Percentiles rank a stretch among this genome's conserved stretches.
phyloP scores from a whole-genome alignment of 2,113 vertebrate species.

The Podiceps cristatus region DNA sequence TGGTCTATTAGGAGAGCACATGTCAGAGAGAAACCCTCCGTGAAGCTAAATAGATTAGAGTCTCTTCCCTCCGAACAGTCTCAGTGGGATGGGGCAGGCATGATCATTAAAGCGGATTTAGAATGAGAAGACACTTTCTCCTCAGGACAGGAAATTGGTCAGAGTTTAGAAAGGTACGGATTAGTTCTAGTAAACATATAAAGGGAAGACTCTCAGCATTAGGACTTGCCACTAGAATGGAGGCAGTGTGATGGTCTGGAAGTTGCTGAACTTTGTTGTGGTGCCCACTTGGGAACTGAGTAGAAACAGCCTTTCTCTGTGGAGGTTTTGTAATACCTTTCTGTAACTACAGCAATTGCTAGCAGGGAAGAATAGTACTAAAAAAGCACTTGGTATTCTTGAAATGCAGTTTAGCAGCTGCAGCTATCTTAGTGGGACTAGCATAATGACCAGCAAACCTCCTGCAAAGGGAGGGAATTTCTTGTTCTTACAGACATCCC shows the following conservation, averaged over 20 bases:
- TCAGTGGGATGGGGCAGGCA: constrained; percentile 43
- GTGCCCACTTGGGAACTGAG: background rate
- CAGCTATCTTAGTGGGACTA: background rate
- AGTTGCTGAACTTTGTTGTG: background rate
- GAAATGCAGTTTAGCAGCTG: background rate
- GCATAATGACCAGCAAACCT: background rate
- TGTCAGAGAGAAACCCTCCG: constrained; percentile 63
- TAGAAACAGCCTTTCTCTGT: background rate
- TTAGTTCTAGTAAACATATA: background rate
- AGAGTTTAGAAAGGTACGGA: background rate
- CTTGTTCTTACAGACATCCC: background rate
- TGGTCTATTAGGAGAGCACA: constrained; percentile 61
- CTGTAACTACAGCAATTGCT: background rate
- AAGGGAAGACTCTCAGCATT: background rate
- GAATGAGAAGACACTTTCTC: background rate
- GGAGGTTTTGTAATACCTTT: background rate
- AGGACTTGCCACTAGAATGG: background rate
- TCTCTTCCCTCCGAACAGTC: constrained; percentile 12
- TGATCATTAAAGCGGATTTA: constrained; percentile 32
- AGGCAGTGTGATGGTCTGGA: background rate
- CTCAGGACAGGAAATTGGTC: background rate
- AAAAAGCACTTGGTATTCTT: background rate
- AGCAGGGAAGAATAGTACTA: background rate
- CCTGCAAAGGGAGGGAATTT: background rate
- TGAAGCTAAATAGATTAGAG: constrained; percentile 73